Percentiles rank a stretch among this genome's conserved stretches.
Evolutionary conservation across 2,113 vertebrate species (phyloP).

Genomic region (Tamias sibiricus): DNA sequence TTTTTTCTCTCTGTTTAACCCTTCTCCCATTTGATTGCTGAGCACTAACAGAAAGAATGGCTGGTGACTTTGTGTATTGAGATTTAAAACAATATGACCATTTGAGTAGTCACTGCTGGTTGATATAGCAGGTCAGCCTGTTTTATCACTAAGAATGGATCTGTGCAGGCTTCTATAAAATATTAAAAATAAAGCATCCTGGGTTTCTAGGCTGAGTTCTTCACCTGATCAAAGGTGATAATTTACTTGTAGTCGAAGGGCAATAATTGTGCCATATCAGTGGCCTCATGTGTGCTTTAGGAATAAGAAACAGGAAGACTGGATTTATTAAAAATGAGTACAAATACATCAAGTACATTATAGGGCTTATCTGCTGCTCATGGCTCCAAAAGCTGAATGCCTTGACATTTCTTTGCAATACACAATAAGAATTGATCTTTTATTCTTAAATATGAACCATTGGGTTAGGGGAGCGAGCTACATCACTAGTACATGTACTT

Average conservation of each 20-base stretch:
- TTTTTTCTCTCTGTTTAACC: neutral
- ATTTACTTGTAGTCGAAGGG: constrained; percentile 55
- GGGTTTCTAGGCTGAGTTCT: constrained; percentile 30
- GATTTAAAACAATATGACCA: constrained; percentile 22
- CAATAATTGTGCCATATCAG: constrained; percentile 7
- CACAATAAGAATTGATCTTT: neutral
- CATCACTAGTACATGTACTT: neutral
- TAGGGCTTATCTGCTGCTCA: neutral
- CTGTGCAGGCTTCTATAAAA: constrained; percentile 34
- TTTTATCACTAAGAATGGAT: constrained; percentile 51
- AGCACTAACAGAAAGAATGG: neutral
- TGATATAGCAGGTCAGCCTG: neutral
- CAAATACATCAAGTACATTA: neutral
- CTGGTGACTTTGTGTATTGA: constrained; percentile 13
- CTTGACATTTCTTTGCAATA: neutral
- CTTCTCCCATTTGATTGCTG: constrained; percentile 21
- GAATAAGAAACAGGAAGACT: constrained; percentile 24
- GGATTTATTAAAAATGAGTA: constrained; percentile 32
- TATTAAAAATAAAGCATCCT: constrained; percentile 40
- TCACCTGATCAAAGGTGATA: constrained; percentile 46
- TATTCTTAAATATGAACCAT: neutral
- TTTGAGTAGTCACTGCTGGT: neutral
- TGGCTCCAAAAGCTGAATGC: neutral
- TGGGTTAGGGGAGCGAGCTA: neutral
- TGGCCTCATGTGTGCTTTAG: neutral